phyloP scores from a whole-genome alignment of 1,140 invertebrate species.

The Microplitis mediator region DNA sequence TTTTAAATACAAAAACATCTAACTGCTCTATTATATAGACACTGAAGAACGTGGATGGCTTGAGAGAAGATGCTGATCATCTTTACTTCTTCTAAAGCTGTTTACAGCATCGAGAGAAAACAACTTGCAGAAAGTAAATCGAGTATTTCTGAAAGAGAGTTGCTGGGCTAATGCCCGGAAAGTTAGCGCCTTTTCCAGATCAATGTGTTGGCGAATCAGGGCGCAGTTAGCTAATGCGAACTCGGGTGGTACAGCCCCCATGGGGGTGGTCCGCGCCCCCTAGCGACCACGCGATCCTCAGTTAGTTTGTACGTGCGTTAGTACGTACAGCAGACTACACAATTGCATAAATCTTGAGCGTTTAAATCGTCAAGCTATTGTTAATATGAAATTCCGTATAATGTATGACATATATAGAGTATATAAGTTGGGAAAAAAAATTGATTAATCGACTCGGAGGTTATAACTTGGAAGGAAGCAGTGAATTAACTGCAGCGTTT shows the following conservation, averaged over 20 bases:
- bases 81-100: neutral
- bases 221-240: constrained; percentile 52
- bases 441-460: constrained; percentile 17
- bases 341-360: neutral
- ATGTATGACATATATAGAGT: neutral
- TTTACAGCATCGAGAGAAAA: neutral
- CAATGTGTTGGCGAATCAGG: constrained; percentile 50
- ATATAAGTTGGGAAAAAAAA: neutral
- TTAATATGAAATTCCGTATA: neutral
- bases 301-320: neutral
- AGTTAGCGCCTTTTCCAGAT: constrained; percentile 46
- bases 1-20: neutral
- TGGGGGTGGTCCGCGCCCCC: constrained; percentile 40
- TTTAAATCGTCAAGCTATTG: neutral
- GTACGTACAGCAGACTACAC: neutral
- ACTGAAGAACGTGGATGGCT: neutral
- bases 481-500: constrained; percentile 51
- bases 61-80: neutral
- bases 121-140: constrained; percentile 7
- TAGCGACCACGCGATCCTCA: neutral
- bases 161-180: constrained; percentile 41
- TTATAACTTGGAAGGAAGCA: neutral
- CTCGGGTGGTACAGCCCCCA: constrained; percentile 45
- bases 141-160: neutral
- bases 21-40: neutral